Evolutionary conservation across 30 jellyfish, hydroid and myxozoan genomes (phyloP).

Genomic region (Sanderia malayensis): DNA sequence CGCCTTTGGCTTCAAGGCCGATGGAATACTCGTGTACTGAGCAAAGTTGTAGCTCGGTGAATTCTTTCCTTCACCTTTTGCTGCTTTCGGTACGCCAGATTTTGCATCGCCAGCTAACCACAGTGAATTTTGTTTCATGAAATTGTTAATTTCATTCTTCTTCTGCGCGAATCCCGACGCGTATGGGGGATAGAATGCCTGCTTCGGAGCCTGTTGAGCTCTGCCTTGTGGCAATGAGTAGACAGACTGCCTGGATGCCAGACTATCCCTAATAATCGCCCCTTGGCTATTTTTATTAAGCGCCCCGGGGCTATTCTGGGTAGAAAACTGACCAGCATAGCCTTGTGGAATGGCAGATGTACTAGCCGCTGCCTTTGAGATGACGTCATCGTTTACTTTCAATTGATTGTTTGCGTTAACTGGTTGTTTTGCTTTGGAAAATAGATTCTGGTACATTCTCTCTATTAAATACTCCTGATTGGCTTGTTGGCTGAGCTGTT

Average conservation of each 20-base stretch:
- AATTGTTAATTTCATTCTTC: constrained; percentile 6
- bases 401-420: no score
- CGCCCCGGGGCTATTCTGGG: no score
- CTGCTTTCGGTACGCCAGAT: constrained; percentile 30
- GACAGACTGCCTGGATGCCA: no score
- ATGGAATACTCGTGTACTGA: constrained; percentile 2
- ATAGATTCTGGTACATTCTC: constrained; percentile 24
- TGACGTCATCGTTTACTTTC: no score
- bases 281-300: no score
- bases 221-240: no score
- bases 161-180: constrained; percentile 22
- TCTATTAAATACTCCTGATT: constrained; percentile 32
- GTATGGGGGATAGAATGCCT: constrained; percentile 16
- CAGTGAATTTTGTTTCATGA: constrained; percentile 11
- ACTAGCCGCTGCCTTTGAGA: no score
- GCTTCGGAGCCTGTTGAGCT: constrained; percentile 2
- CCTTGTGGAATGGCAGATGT: no score
- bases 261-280: no score
- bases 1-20: constrained; percentile 4
- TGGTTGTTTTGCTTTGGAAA: neutral
- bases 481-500: neutral
- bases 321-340: no score
- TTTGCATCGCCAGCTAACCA: constrained; percentile 26
- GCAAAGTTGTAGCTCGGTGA: neutral
- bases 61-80: neutral